These are phyloP conservation scores for Arvicola amphibius DNA, from an alignment of 2,797 vertebrate genomes.

Conservation along the genomic window DNA sequence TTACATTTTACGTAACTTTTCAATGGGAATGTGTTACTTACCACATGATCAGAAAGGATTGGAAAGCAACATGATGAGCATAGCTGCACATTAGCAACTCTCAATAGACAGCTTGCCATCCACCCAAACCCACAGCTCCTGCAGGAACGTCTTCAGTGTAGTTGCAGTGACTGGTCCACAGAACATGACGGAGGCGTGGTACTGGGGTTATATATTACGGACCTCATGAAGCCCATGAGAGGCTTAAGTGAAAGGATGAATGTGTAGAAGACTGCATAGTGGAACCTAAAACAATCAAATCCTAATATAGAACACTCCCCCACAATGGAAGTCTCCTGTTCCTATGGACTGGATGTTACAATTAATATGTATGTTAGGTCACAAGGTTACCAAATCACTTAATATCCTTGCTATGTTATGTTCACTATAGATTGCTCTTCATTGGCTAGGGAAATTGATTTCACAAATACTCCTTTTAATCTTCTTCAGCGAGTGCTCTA, in stretches of 20 bases:
- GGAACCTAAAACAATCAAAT: not conserved
- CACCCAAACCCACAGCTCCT: too few species aligned
- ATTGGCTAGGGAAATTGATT: slow-evolving; percentile 68
- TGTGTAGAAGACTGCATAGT: not conserved
- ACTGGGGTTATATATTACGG: not conserved
- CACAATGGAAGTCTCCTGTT: not conserved
- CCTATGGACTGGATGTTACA: not conserved
- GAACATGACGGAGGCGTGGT: not conserved
- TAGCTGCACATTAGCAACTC: not conserved
- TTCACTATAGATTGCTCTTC: slow-evolving; percentile 42
- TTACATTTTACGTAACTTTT: not conserved
- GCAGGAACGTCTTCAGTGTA: too few species aligned
- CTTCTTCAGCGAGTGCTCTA: slow-evolving; percentile 54
- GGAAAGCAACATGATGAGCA: not conserved
- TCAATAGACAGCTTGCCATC: rapidly evolving
- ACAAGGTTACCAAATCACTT: not conserved
- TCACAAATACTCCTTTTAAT: slow-evolving; percentile 34
- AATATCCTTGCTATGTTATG: slow-evolving; percentile 38
- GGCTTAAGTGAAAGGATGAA: not conserved
- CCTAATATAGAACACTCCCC: not conserved
- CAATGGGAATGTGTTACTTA: not conserved
- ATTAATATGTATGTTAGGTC: not conserved
- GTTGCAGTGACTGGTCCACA: rapidly evolving
- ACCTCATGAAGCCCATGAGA: not conserved
- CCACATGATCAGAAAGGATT: not conserved